phyloP scores from a whole-genome alignment of 2,888 invertebrate genomes.

The Cheiracanthium punctorium region DNA sequence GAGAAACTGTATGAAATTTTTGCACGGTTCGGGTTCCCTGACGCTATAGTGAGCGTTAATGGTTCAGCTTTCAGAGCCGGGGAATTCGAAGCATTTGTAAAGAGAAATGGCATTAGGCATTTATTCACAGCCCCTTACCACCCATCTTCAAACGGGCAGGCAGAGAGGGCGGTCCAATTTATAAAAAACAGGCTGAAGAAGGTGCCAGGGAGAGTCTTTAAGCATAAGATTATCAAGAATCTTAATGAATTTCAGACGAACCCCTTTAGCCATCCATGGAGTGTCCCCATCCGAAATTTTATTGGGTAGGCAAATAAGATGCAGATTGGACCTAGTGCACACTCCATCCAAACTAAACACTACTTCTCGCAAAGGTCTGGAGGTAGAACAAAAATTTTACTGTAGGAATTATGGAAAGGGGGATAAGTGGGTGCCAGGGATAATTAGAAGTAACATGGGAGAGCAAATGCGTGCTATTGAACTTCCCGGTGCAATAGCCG shows the following conservation, averaged over 20 bases:
- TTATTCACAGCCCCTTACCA: neutral
- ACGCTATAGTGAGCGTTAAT: neutral
- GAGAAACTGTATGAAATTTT: constrained; percentile 2
- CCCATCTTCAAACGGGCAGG: neutral
- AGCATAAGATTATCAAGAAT: neutral
- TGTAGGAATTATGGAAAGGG: neutral
- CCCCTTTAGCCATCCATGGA: neutral
- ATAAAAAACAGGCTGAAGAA: neutral
- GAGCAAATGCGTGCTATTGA: neutral
- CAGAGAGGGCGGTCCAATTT: neutral
- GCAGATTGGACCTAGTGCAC: neutral
- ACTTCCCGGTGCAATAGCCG: no score
- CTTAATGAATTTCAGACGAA: neutral
- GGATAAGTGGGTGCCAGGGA: neutral
- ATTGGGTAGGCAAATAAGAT: neutral
- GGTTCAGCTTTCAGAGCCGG: neutral
- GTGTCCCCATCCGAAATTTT: neutral
- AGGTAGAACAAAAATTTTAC: no score
- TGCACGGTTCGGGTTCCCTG: neutral
- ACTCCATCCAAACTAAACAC: neutral
- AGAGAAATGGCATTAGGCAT: neutral
- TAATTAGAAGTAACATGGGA: neutral
- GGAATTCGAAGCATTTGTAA: neutral
- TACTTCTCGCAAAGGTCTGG: no score
- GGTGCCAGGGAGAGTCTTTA: neutral